phyloP scores from a whole-genome alignment of 1,140 invertebrate species.

The Neodiprion virginianus region DNA sequence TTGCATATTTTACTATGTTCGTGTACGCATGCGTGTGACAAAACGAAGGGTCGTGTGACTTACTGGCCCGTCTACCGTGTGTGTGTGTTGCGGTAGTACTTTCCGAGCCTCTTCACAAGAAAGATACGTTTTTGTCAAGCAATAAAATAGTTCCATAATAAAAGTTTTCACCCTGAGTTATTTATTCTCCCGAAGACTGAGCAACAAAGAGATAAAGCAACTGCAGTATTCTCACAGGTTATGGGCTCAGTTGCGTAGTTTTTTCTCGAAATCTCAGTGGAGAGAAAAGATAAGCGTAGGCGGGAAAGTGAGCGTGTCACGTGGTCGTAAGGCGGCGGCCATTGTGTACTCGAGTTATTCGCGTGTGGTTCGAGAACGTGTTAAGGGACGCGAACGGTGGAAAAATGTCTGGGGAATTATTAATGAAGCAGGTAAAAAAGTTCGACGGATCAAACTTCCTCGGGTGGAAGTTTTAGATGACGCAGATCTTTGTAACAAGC shows the following conservation, averaged over 20 bases:
- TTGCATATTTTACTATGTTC: no score
- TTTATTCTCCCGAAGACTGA: no score
- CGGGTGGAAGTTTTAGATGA: background rate
- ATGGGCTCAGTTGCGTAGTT: slow-evolving; percentile 21
- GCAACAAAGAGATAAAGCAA: no score
- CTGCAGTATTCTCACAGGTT: slow-evolving; percentile 10
- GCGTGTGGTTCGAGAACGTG: background rate
- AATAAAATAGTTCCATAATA: no score
- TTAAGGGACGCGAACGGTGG: background rate
- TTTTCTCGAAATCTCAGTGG: background rate
- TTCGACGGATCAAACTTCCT: slow-evolving; percentile 25
- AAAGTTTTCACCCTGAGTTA: no score
- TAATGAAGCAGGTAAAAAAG: slow-evolving; percentile 18
- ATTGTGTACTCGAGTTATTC: background rate
- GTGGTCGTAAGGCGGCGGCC: background rate
- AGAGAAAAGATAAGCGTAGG: background rate
- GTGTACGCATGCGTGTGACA: no score
- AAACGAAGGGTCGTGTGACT: no score
- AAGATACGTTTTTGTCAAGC: no score
- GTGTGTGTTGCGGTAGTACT: no score
- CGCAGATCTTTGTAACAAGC: slow-evolving; percentile 13
- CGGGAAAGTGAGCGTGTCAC: background rate
- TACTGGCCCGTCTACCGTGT: no score
- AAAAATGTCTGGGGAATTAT: slow-evolving; percentile 20
- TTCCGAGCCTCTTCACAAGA: no score